Evolutionary conservation across 2,797 vertebrate species (phyloP).

Genomic region (Lepus oiostolus): DNA sequence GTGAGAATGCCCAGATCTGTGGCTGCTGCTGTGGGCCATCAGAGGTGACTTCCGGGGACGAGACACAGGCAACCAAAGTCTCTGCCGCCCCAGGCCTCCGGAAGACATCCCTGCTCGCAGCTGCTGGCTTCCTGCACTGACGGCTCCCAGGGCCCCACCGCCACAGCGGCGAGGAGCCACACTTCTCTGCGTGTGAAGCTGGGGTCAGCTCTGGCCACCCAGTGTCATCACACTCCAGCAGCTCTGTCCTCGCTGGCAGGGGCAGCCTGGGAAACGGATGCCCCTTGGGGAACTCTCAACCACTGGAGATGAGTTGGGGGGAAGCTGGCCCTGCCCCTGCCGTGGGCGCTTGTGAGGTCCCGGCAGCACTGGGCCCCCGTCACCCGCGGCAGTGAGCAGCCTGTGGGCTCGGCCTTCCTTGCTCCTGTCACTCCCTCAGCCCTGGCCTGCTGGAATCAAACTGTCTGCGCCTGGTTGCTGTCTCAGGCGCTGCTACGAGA

Average conservation of each 20-base stretch:
- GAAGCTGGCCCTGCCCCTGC: background rate
- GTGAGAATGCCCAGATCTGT: background rate
- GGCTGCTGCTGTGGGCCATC: background rate
- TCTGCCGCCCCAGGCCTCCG: background rate
- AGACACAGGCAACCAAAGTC: fast-evolving
- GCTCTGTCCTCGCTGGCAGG: background rate
- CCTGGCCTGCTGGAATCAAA: background rate
- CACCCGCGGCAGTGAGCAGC: background rate
- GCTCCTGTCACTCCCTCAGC: background rate
- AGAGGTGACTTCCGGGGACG: background rate
- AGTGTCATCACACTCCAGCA: background rate
- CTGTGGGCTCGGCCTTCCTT: background rate
- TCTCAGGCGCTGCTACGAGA: slow-evolving; percentile 23
- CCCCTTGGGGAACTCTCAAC: background rate
- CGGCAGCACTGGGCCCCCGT: background rate
- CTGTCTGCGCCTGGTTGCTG: background rate
- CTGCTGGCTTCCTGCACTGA: background rate
- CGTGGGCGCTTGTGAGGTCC: background rate
- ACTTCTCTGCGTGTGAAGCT: background rate
- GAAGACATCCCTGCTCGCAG: background rate
- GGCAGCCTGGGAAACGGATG: too few relatives aligned
- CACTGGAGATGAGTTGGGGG: background rate
- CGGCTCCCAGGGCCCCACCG: background rate
- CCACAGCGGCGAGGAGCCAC: background rate
- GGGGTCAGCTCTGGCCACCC: background rate